Evolutionary conservation across 2,113 vertebrate genomes (phyloP), one percentile per base, ranked within the genome.

Genomic region (Sclerurus mexicanus): DNA sequence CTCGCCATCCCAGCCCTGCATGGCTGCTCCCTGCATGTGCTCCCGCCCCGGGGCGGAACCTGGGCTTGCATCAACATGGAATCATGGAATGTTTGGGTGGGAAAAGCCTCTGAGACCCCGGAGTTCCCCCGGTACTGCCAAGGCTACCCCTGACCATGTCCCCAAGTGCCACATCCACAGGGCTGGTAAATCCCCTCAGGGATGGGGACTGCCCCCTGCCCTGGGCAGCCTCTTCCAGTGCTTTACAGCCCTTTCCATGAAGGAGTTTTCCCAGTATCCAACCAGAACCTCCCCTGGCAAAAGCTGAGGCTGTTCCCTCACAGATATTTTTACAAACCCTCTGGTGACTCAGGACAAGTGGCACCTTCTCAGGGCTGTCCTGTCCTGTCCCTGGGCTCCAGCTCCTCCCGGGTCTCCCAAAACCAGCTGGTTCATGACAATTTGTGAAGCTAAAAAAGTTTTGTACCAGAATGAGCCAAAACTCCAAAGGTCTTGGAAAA

Each of bases 21-120:
- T 91, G 87, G 79, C 87, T 2, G 11, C 66, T 37, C 87, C 78
- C 27, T 84, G 87, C 87, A 90, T 90, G 87, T 55, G 79, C 55
- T 33, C 24, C 71, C 62, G 5, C 60, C 37, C 55, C 35, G 22
- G 10, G 21, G n/a, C 22, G 8, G 27, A 19, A 20, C 53, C 30
- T 31, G n/a, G 33, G 12, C 56, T 24, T 9, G 6, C 44, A 4
- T 16, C 77, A 3, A 0, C 44, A 0, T 24, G 77, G 15, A 2
- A 14, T 14, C n/a, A 0, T 7, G 87, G 55, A 10, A 18, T 16
- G 55, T 9, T 16, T 1, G 87, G 72, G 87, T 77, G 87, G 87
- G 87, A 49, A 16, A 69, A 42, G 21, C 11, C 35, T 19, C 39
- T 0, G 62, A 39, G 28, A 30, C 12, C 15, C 4, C 22, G 11